These are phyloP conservation scores for Epinotia demarniana DNA, from an alignment of 2,888 invertebrate species.

Conservation along the genomic window DNA sequence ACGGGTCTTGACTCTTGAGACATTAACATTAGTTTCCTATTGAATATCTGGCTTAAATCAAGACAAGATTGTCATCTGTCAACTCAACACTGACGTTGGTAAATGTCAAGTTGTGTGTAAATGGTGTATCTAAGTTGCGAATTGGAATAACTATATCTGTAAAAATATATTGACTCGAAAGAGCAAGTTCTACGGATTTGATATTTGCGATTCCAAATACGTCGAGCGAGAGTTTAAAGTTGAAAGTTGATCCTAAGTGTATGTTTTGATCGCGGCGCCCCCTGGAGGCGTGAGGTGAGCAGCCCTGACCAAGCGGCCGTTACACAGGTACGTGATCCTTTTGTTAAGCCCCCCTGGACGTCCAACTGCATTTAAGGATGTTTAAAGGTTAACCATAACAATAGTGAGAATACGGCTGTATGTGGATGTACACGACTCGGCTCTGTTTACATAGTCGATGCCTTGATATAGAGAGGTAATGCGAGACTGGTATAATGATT, in stretches of 20 bases:
- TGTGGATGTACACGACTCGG: no score
- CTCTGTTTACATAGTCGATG: no score
- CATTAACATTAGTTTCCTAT: neutral
- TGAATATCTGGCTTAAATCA: neutral
- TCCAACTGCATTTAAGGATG: neutral
- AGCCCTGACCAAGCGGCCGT: slow-evolving; percentile 68
- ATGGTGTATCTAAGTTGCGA: neutral
- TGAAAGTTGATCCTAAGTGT: slow-evolving; percentile 46
- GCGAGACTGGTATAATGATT: no score
- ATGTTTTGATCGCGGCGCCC: slow-evolving; percentile 41
- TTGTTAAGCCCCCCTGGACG: slow-evolving; percentile 57
- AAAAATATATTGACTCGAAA: neutral
- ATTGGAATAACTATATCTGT: neutral
- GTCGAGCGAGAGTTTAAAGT: slow-evolving; percentile 33
- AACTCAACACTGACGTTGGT: neutral
- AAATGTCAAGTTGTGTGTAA: neutral
- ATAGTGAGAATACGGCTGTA: no score
- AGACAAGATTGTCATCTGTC: neutral
- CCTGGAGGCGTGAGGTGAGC: slow-evolving; percentile 59
- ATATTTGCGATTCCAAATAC: slow-evolving; percentile 26
- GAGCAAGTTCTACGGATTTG: slow-evolving; percentile 1
- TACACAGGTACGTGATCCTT: slow-evolving; percentile 67
- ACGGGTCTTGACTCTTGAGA: no score
- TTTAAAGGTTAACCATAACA: neutral
- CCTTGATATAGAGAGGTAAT: no score